phyloP scores from a whole-genome alignment of 2,888 invertebrate species.

The Opisthograptis luteolata region DNA sequence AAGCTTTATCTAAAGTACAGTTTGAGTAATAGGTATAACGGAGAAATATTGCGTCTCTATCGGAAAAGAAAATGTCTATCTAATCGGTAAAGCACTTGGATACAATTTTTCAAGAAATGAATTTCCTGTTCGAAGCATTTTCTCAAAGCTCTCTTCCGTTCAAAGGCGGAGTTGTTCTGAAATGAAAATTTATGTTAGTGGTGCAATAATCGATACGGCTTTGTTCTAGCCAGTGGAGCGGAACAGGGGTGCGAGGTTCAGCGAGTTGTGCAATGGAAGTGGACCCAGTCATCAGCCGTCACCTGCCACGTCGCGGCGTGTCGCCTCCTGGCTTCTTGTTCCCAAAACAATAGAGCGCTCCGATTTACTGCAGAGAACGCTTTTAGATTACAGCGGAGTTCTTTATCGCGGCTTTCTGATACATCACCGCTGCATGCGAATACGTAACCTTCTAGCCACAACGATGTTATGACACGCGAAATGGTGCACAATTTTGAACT shows the following conservation, averaged over 20 bases:
- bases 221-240: conserved; percentile 42
- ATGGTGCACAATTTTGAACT: neutral
- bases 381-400: conserved; percentile 42
- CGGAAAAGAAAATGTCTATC: conserved; percentile 18
- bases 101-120: conserved; percentile 48
- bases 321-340: conserved; percentile 32
- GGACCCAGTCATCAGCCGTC: neutral
- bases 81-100: conserved; percentile 34
- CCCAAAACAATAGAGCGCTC: conserved; percentile 43
- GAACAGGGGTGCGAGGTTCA: conserved; percentile 6
- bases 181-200: conserved; percentile 63
- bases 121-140: conserved; percentile 41
- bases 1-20: neutral
- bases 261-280: conserved; percentile 2
- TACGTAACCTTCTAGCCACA: conserved; percentile 20
- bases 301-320: conserved; percentile 11
- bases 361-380: conserved; percentile 37
- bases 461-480: conserved; percentile 6
- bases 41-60: neutral
- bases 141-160: conserved; percentile 52
- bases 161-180: conserved; percentile 53
- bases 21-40: neutral
- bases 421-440: conserved; percentile 32
- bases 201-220: conserved; percentile 53
- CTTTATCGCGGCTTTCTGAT: conserved; percentile 41